A percentile compares a stretch with the other conserved stretches of the same genome.
phyloP scores from a whole-genome alignment of 2,888 invertebrate genomes.

The Yponomeuta plumbellus region DNA sequence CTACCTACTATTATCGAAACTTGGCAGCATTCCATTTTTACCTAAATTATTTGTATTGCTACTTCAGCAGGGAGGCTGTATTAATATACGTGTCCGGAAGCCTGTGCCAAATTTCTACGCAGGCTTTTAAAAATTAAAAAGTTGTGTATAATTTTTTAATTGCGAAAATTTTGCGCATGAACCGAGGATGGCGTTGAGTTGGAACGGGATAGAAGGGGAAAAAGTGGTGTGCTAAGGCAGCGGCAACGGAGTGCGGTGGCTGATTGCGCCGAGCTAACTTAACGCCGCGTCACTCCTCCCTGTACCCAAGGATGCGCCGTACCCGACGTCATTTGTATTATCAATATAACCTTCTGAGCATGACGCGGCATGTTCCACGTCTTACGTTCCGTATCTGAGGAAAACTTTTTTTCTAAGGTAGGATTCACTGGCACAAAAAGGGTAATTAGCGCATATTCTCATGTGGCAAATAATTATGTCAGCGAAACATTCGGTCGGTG shows the following conservation, averaged over 20 bases:
- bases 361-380: background rate
- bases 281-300: background rate
- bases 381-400: background rate
- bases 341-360: background rate
- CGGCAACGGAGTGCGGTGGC: constrained; percentile 10
- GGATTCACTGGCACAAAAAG: background rate
- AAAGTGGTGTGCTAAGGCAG: constrained; percentile 33
- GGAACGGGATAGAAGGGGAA: background rate
- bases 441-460: too few species aligned
- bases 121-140: constrained; percentile 10
- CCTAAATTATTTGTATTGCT: constrained; percentile 40
- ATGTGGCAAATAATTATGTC: background rate
- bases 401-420: background rate
- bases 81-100: constrained; percentile 8
- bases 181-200: constrained; percentile 2
- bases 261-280: background rate
- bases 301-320: background rate
- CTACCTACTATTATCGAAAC: constrained; percentile 29
- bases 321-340: background rate
- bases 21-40: constrained; percentile 54
- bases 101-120: constrained; percentile 34
- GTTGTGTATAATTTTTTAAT: background rate
- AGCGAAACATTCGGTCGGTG: background rate
- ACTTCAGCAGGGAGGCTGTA: constrained; percentile 32
- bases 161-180: background rate